Conservation (phyloP, 2,888 invertebrate genomes). For the Drosophila prolongata region DNA sequence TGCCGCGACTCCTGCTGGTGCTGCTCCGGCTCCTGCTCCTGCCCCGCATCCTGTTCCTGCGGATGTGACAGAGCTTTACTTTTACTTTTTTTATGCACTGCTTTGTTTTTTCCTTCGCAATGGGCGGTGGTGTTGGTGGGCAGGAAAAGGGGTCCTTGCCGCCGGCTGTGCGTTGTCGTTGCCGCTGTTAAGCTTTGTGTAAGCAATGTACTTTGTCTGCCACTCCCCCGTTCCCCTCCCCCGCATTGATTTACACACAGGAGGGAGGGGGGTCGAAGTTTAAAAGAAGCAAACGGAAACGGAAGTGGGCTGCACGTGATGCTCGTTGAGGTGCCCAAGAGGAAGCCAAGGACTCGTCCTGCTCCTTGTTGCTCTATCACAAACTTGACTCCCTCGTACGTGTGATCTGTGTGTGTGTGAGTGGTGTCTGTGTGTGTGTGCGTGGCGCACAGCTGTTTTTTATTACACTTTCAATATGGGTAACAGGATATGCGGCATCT, state of each 20-base stretch:
- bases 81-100: slow-evolving; percentile 62
- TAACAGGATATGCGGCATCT: slow-evolving; percentile 61
- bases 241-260: slow-evolving; percentile 66
- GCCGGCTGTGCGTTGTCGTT: slow-evolving; percentile 63
- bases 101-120: slow-evolving; percentile 64
- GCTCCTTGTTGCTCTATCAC: slow-evolving; percentile 64
- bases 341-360: slow-evolving; percentile 36
- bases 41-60: slow-evolving; percentile 14
- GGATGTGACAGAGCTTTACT: slow-evolving; percentile 71
- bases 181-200: slow-evolving; percentile 77
- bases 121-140: slow-evolving; percentile 5
- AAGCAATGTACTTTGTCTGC: slow-evolving; percentile 75
- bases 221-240: slow-evolving; percentile 1
- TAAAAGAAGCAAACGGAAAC: slow-evolving; percentile 78
- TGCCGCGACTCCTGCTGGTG: slow-evolving; percentile 16
- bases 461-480: slow-evolving; percentile 77
- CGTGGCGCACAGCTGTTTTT: slow-evolving; percentile 69
- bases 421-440: slow-evolving; percentile 13
- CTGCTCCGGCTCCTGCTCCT: slow-evolving; percentile 10
- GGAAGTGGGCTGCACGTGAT: slow-evolving; percentile 77
- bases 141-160: slow-evolving; percentile 43
- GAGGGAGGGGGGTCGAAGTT: slow-evolving; percentile 51
- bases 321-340: slow-evolving; percentile 64
- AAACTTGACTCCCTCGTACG: slow-evolving; percentile 50
- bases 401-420: slow-evolving; percentile 32